Evolutionary conservation across 1,140 invertebrate genomes (phyloP), one percentile per base, ranked within the genome.

Genomic region (Sycophaga agraensis): DNA sequence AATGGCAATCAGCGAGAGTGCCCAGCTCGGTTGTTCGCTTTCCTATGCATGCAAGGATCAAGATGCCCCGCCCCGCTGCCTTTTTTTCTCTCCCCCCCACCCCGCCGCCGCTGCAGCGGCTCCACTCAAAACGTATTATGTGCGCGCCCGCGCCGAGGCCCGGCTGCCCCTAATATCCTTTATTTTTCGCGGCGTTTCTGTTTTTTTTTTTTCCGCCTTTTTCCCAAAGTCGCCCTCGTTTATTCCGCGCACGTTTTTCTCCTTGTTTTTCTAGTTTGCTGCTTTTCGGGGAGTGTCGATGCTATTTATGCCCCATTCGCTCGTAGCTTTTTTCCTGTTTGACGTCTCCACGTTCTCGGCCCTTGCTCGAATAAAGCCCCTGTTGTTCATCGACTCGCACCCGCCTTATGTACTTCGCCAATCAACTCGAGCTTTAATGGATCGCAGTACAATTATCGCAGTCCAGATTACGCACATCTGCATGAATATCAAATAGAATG

Each of bases 21-120:
- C 68, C 37, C 56, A 68, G 53, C 43, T 67, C 48, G 59, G 59
- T 68, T 61, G 66, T 56, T 65, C 63, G 61, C 59, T 59, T 63
- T 59, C 35, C 54, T 64, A 66, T 66, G 73, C 73, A 75, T 74
- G 72, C 67, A 67, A 70, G 71, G 73, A 75, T 77, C 73, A 75
- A 59, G 31, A 45, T 45, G 42, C 39, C 45, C 11, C 28, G n/a
- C n/a, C n/a, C n/a, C n/a, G n/a, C n/a, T n/a, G n/a, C n/a, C n/a
- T n/a, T n/a, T n/a, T n/a, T n/a, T 9, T 31, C 43, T 24, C n/a
- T 9, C 51, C 28, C n/a, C 9, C 22, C 12, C 45, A n/a, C 28
- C 11, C 28, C 11, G 5, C 28, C 28, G 28, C 11, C 4, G 28
- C 28, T n/a, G n/a, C n/a, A n/a, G n/a, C n/a, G n/a, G 24, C 24